Base-by-base conservation (phyloP, 2,888 invertebrate genomes). In the Drosophila mayaguana region DNA sequence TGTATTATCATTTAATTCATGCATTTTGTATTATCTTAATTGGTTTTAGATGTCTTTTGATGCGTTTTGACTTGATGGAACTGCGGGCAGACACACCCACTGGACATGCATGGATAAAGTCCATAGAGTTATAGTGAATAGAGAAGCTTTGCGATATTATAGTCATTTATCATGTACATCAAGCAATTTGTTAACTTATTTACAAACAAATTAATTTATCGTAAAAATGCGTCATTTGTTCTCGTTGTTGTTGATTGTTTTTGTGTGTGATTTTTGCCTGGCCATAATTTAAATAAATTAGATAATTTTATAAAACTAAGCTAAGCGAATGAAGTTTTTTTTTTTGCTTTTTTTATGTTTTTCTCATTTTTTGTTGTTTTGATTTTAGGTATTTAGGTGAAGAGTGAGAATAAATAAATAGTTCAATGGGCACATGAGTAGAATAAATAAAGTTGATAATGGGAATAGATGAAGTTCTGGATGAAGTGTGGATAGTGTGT, bases 201-300 rank as follows among this genome's bases (percentile, higher is more conserved):
- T 87, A 83, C 89, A 82, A 85, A 85, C 75, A 80, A 79, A 79
- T 80, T 89, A 78, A 89, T 81, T 72, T 75, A 80, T 87, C 76
- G 81, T 80, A 80, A 82, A 86, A 87, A 87, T 84, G 88, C 89
- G 81, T 72, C 72, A 43, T 56, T 76, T 69, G 20, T 56, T 57
- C 57, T 70, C 70, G 2, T 34, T 25, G 62, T 32, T 66, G 56
- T 72, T 88, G 63, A n/a, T 28, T 65, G 45, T 72, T 88, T 68
- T 70, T 42, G 3, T 28, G 12, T 22, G 22, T 42, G 28, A 9
- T 56, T 18, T 55, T 74, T 88, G 77, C 79, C 74, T 79, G 79
- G 83, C 74, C 86, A 83, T 77, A 83, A 81, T 78, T 79, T 81
- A 81, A 81, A 85, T 85, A 85, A 88, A 88, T 85, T 83, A 83